Evolutionary conservation across 2,797 vertebrate genomes (phyloP), one percentile per base, ranked within the genome.

Genomic region (Meda fulgida): DNA sequence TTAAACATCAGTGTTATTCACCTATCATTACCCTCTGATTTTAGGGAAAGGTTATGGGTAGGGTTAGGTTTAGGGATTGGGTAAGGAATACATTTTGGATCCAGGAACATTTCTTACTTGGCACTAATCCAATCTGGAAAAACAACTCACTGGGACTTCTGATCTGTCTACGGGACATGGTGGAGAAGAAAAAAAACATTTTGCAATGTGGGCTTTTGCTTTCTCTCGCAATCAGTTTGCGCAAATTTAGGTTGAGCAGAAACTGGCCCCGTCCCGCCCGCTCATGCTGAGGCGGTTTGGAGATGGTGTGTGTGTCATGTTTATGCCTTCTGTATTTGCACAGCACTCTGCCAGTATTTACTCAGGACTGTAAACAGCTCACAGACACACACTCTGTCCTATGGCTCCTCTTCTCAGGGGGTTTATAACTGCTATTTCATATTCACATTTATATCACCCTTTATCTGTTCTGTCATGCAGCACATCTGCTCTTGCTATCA

Each of bases 281-380:
- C 46, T 75, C 72, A 7, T 8, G 19, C 48, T 77, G 34, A 77
- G 34, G 34, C 26, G 26, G 75, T 38, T 53, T 16, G 23, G 53
- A 58, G 53, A 55, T n/a, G 36, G 48, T 10, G 53, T 51, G 69
- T 48, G 51, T 65, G 71, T 79, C 11, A 67, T 86, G 81, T 88
- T 84, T 78, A 84, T 84, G 86, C 91, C 91, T 90, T 89, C 90
- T 66, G 91, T 95, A 93, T 95, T 94, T 94, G 94, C 94, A 92
- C 88, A 93, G 91, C 94, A 92, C 91, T 93, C 92, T 91, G 91
- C 89, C 88, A 91, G 91, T 95, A 90, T 95, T 95, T 94, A 93
- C 94, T 92, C 93, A 90, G 91, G 85, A 90, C 92, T 92, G 90
- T 92, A 92, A 94, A 94, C 93, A 77, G 13, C 73, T 77, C 75